A percentile compares a stretch with the other conserved stretches of the same genome.
Evolutionary conservation across 2,888 invertebrate species (phyloP).

Genomic region (Exephanes ischioxanthus): DNA sequence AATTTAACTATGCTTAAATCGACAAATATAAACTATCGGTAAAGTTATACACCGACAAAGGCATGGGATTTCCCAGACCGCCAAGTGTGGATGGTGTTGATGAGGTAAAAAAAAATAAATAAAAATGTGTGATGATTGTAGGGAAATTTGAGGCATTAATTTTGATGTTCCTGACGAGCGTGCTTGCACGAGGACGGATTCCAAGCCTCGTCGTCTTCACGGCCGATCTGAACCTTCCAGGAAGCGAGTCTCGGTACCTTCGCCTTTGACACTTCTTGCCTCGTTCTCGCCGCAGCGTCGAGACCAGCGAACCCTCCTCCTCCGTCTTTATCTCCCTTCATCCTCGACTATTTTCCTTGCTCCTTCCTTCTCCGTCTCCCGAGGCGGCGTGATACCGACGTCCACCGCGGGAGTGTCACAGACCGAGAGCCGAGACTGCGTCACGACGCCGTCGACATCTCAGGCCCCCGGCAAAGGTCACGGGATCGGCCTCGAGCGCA

Average conservation of each 20-base stretch:
- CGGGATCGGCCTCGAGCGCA: constrained; percentile 64
- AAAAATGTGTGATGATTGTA: neutral
- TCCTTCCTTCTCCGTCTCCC: constrained; percentile 9
- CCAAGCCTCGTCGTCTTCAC: constrained; percentile 33
- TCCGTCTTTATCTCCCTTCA: constrained; percentile 41
- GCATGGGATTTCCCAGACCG: no score
- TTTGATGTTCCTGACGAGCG: constrained; percentile 40
- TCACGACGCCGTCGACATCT: constrained; percentile 30
- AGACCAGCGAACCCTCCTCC: constrained; percentile 51
- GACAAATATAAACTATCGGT: no score
- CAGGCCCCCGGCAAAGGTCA: constrained; percentile 63
- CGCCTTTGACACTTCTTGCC: constrained; percentile 66
- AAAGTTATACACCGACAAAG: no score
- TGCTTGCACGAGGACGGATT: constrained; percentile 35
- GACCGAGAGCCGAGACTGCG: constrained; percentile 31
- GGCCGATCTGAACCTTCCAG: constrained; percentile 64
- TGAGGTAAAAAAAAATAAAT: neutral
- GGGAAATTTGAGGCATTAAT: constrained; percentile 1
- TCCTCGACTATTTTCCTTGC: constrained; percentile 10
- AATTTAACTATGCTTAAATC: no score
- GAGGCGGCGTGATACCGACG: constrained; percentile 29
- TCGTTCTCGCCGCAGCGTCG: constrained; percentile 54
- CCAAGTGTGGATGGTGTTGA: neutral
- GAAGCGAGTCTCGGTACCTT: constrained; percentile 66
- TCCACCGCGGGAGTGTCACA: constrained; percentile 59